These are phyloP conservation scores for Physocephala rufipes DNA, from an alignment of 2,888 invertebrate genomes.

Conservation along the genomic window DNA sequence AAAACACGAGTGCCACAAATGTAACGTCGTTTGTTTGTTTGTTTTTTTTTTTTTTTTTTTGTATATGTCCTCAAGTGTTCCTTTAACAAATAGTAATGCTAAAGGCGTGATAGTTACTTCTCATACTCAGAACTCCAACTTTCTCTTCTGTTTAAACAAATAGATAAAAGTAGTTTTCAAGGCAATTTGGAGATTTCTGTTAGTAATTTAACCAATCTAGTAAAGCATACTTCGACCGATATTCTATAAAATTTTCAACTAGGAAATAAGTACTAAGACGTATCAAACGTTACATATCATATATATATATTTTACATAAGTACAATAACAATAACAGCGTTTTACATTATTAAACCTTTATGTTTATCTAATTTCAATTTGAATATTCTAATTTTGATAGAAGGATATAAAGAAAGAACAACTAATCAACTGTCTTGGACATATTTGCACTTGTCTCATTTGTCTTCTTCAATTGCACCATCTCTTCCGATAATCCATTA, in stretches of 20 bases:
- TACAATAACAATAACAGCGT: slow-evolving; percentile 19
- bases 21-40: too few species aligned
- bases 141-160: too few species aligned
- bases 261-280: background rate
- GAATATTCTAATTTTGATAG: background rate
- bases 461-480: slow-evolving; percentile 49
- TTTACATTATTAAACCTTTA: slow-evolving; percentile 2
- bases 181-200: background rate
- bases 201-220: background rate
- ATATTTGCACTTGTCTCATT: slow-evolving; percentile 36
- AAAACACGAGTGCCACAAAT: too few species aligned
- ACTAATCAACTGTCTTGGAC: slow-evolving; percentile 44
- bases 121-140: too few species aligned
- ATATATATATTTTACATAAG: background rate
- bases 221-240: background rate
- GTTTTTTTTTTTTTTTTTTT: too few species aligned
- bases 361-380: background rate
- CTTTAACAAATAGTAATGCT: too few species aligned
- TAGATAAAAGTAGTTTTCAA: background rate
- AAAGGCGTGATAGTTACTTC: too few species aligned
- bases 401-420: slow-evolving; percentile 11
- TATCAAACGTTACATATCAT: background rate
- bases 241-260: background rate
- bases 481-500: slow-evolving; percentile 45
- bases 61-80: too few species aligned